phyloP scores from a whole-genome alignment of 2,888 invertebrate genomes.

The Cyaniris semiargus region DNA sequence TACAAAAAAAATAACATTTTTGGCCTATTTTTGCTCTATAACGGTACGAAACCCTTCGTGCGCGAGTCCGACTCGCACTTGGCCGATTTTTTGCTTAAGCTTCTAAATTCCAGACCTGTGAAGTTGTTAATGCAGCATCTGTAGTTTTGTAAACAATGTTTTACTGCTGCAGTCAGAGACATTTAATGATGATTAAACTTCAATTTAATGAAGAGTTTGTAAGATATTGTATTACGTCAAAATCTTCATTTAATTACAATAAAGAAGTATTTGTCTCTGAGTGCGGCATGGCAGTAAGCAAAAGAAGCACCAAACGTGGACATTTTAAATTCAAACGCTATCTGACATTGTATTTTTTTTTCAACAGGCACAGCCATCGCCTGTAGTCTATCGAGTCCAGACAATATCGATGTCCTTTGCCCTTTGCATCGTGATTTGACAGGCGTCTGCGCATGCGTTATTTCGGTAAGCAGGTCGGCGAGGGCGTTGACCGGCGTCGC shows the following conservation, averaged over 20 bases:
- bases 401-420: slow-evolving; percentile 31
- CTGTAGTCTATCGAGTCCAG: not conserved
- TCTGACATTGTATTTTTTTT: too few relatives aligned
- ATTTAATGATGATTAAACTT: too few relatives aligned
- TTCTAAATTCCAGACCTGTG: not conserved
- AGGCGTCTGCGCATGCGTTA: slow-evolving; percentile 49
- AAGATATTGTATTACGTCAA: too few relatives aligned
- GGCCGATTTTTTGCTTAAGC: not conserved
- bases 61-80: too few relatives aligned
- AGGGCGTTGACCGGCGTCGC: slow-evolving; percentile 73
- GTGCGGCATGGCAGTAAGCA: not conserved
- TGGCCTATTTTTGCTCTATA: too few relatives aligned
- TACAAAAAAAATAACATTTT: too few relatives aligned
- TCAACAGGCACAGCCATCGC: too few relatives aligned
- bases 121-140: not conserved
- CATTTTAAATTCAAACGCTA: not conserved
- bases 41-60: too few relatives aligned
- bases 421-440: slow-evolving; percentile 33
- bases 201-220: too few relatives aligned
- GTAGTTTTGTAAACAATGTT: not conserved
- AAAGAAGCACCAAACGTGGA: not conserved
- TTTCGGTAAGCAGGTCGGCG: slow-evolving; percentile 76
- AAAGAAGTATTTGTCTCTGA: too few relatives aligned
- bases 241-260: too few relatives aligned
- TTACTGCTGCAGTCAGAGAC: too few relatives aligned